Base-by-base conservation (phyloP, 2,888 invertebrate species). In the Dryobotodes eremita region DNA sequence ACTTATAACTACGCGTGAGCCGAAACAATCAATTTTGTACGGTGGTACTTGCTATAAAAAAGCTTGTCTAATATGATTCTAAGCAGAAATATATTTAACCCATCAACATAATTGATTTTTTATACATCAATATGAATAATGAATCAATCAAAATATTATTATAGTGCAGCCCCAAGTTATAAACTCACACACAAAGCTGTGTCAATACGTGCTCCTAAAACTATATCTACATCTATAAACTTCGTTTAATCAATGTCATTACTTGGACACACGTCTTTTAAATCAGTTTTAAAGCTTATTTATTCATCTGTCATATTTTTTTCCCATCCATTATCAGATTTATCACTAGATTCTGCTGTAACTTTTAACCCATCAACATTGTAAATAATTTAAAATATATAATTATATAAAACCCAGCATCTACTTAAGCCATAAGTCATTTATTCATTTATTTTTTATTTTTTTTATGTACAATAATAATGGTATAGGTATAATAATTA, bases 101-200 rank as follows among this genome's bases (percentile, higher is more conserved):
- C 91, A 93, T 94, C 91, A 92, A 82, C 88, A 89, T 94, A 94
- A 94, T 94, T 92, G 92, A 93, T 94, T 93, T 94, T 91, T 91
- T 91, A 89, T 92, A 90, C 91, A 90, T 92, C 91, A 90, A 91
- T 92, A 94, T 93, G 92, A 93, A 93, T 93, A 92, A 93, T 92
- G 93, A 92, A 93, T 94, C 93, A 92, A 95, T 95, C 95, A 95
- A 93, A 94, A 93, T 93, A 94, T 93, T 92, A 91, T 94, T 94
- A 92, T 84, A 76, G 66, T 83, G 23, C 20, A 84, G 85, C 31
- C 73, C 88, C 90, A 92, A 92, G 90, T 88, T 46, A 89, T 59
- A 74, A 83, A 73, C 81, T 81, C 57, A 50, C n/a, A 17, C 36
- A 55, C 50, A 31, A n/a, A 17, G 17, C 5, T 50, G 4, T 23